Evolutionary conservation across 2,888 invertebrate species (phyloP).

Genomic region (Meganola albula): DNA sequence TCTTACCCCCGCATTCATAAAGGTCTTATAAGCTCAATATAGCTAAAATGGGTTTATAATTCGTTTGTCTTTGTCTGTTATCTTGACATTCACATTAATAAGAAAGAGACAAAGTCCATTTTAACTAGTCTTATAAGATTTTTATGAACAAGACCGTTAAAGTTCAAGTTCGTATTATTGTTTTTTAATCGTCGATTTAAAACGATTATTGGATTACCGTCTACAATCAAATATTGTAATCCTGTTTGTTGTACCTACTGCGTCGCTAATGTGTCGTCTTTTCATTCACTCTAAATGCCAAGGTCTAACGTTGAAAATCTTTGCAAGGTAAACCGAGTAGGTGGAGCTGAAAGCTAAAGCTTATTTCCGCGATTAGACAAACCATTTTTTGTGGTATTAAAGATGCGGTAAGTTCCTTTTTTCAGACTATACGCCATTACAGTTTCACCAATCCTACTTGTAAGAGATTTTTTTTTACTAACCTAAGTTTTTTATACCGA

Average conservation of each 20-base stretch:
- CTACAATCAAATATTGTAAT: conserved; percentile 34
- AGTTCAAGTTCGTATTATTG: background rate
- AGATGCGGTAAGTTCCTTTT: conserved; percentile 2
- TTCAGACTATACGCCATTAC: no score
- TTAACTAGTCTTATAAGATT: no score
- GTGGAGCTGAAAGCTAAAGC: conserved; percentile 34
- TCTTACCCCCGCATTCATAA: no score
- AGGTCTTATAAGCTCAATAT: no score
- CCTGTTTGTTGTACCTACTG: conserved; percentile 31
- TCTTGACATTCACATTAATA: no score
- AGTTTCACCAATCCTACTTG: no score
- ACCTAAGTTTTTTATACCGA: no score
- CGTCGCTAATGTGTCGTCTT: conserved; percentile 45
- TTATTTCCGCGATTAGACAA: conserved; percentile 19
- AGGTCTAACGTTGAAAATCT: conserved; percentile 41
- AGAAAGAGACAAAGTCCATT: no score
- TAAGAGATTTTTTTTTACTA: no score
- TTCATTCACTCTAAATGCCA: conserved; percentile 58
- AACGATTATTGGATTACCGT: conserved; percentile 35
- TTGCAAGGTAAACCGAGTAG: conserved; percentile 36
- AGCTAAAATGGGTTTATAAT: no score
- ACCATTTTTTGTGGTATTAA: conserved; percentile 15
- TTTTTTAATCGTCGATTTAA: conserved; percentile 8
- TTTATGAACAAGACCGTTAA: no score
- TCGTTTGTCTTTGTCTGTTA: no score